Evolutionary conservation across 2,113 vertebrate genomes (phyloP).

Genomic region (Tetrao urogallus): DNA sequence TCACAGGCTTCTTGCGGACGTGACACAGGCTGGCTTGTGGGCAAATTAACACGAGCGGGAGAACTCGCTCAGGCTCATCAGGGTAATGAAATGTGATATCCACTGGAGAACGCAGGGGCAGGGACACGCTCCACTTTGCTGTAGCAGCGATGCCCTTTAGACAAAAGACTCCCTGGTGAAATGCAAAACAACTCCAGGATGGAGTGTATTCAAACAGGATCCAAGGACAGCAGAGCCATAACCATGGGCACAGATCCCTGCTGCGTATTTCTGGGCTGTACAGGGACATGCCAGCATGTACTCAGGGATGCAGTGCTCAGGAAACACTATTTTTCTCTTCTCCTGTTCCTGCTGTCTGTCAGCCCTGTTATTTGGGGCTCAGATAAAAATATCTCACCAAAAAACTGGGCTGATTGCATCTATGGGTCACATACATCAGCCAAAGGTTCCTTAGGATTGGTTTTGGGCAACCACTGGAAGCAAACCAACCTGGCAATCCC

Average conservation of each 20-base stretch:
- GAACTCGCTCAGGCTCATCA: slow-evolving; percentile 38
- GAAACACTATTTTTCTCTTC: background rate
- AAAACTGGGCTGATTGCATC: background rate
- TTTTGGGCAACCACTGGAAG: background rate
- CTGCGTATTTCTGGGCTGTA: background rate
- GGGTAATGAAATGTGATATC: slow-evolving; percentile 74
- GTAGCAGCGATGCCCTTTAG: slow-evolving; percentile 44
- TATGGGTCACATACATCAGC: rapidly evolving
- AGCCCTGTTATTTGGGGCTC: background rate
- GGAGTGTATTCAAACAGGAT: background rate
- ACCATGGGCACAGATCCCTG: background rate
- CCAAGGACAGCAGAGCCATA: background rate
- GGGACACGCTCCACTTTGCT: slow-evolving; percentile 5
- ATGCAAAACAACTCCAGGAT: slow-evolving; percentile 53
- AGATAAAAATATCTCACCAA: background rate
- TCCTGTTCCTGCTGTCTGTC: background rate
- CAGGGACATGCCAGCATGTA: rapidly evolving
- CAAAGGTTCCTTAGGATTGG: background rate
- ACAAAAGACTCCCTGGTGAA: slow-evolving; percentile 61
- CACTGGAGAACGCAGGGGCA: slow-evolving; percentile 29
- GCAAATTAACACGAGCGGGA: slow-evolving; percentile 55
- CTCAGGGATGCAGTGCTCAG: background rate
- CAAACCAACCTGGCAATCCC: background rate
- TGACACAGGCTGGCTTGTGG: slow-evolving; percentile 54
- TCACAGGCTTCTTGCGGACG: slow-evolving; percentile 1